phyloP scores from a whole-genome alignment of 2,797 vertebrate species.

The Enteromius paludinosus region DNA sequence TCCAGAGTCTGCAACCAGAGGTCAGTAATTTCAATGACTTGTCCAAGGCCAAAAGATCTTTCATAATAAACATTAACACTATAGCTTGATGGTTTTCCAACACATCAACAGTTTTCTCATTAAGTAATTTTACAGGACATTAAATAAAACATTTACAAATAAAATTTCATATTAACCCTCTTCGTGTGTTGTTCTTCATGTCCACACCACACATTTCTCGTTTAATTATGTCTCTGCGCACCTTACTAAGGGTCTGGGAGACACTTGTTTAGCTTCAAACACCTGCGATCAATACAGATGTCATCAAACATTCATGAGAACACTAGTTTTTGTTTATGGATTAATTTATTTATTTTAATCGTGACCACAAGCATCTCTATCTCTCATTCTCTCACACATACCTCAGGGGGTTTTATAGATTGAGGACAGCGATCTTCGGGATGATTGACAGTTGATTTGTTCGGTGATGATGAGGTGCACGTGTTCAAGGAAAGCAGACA shows the following conservation, averaged over 20 bases:
- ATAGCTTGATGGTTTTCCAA: background rate
- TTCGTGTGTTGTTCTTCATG: slow-evolving; percentile 1
- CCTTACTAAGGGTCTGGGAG: slow-evolving; percentile 78
- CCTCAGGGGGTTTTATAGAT: slow-evolving; percentile 77
- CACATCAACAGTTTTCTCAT: background rate
- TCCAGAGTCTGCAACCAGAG: background rate
- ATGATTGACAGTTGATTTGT: slow-evolving; percentile 78
- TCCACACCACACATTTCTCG: slow-evolving; percentile 75
- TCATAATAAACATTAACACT: background rate
- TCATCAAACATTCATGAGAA: slow-evolving; percentile 83
- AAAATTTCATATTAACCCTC: too few species aligned
- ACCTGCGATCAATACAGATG: slow-evolving; percentile 78
- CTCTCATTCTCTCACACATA: slow-evolving; percentile 47
- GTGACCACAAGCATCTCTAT: slow-evolving; percentile 27
- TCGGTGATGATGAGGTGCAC: slow-evolving; percentile 76
- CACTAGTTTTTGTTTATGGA: slow-evolving; percentile 71
- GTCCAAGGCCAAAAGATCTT: background rate
- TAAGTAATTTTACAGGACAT: too few species aligned
- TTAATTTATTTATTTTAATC: slow-evolving; percentile 70
- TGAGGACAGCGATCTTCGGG: slow-evolving; percentile 72
- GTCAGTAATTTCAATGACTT: slow-evolving; percentile 13
- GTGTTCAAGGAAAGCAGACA: slow-evolving; percentile 78
- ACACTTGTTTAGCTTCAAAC: slow-evolving; percentile 84
- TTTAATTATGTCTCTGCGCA: slow-evolving; percentile 78
- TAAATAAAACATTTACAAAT: too few species aligned